phyloP scores from a whole-genome alignment of 2,113 vertebrate species.

The Ammospiza caudacuta region DNA sequence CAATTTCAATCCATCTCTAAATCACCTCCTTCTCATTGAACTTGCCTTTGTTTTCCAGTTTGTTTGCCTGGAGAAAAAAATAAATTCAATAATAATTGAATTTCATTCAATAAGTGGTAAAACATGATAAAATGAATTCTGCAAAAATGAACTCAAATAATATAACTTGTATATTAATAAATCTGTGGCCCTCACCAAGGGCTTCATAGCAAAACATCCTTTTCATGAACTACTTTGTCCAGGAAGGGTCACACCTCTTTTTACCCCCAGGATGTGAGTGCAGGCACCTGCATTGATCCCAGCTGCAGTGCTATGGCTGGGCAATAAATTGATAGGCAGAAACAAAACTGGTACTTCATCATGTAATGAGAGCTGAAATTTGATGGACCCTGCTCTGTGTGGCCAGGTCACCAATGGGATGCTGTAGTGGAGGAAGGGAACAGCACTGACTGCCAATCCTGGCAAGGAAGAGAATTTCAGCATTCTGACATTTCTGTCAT shows the following conservation, averaged over 20 bases:
- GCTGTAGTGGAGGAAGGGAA: background rate
- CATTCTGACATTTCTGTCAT: background rate
- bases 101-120: background rate
- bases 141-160: background rate
- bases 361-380: background rate
- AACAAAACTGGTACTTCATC: background rate
- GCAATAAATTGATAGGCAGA: background rate
- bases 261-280: background rate
- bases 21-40: background rate
- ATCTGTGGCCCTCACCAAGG: background rate
- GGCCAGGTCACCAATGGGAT: background rate
- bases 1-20: background rate
- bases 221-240: background rate
- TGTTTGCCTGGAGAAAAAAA: background rate
- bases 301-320: background rate
- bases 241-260: background rate
- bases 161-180: background rate
- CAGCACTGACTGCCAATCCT: background rate
- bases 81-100: background rate
- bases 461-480: background rate
- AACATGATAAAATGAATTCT: background rate
- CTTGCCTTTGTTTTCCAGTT: slow-evolving; percentile 16
- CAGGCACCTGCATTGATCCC: rapidly evolving
- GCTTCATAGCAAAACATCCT: background rate
- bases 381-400: background rate